Evolutionary conservation across 2,888 invertebrate species (phyloP).

Genomic region (Antheraea yamamai): DNA sequence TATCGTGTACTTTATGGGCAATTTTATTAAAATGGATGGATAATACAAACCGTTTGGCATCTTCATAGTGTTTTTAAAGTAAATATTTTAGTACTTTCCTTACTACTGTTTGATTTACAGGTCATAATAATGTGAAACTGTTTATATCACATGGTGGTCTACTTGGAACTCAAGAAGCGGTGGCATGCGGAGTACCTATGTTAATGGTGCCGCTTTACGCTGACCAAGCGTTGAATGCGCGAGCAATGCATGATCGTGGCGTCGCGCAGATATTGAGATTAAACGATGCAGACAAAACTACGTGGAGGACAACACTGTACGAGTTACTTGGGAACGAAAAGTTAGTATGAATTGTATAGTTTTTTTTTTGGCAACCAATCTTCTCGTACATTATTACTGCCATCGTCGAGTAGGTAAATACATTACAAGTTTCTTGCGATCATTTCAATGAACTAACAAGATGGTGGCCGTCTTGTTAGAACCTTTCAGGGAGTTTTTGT

Average conservation of each 20-base stretch:
- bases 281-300: constrained; percentile 51
- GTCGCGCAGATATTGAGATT: constrained; percentile 68
- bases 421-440: no score
- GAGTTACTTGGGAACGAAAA: constrained; percentile 66
- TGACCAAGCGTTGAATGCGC: constrained; percentile 79
- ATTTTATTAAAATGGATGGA: neutral
- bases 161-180: constrained; percentile 83
- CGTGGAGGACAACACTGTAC: constrained; percentile 62
- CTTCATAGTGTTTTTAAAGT: neutral
- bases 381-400: no score
- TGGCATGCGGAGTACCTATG: constrained; percentile 80
- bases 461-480: no score
- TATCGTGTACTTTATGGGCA: no score
- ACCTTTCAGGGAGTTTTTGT: no score
- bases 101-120: constrained; percentile 41
- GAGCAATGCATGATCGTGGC: constrained; percentile 75
- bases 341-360: constrained; percentile 51
- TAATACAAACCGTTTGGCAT: neutral
- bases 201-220: constrained; percentile 79
- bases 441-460: no score
- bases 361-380: neutral
- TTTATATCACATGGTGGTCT: constrained; percentile 85
- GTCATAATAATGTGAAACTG: constrained; percentile 79
- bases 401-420: no score
- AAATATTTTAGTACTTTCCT: neutral